A percentile compares a stretch with the other conserved stretches of the same genome.
These are phyloP conservation scores for Aselliscus stoliczkanus DNA, from an alignment of 2,797 vertebrate genomes.

Conservation along the genomic window DNA sequence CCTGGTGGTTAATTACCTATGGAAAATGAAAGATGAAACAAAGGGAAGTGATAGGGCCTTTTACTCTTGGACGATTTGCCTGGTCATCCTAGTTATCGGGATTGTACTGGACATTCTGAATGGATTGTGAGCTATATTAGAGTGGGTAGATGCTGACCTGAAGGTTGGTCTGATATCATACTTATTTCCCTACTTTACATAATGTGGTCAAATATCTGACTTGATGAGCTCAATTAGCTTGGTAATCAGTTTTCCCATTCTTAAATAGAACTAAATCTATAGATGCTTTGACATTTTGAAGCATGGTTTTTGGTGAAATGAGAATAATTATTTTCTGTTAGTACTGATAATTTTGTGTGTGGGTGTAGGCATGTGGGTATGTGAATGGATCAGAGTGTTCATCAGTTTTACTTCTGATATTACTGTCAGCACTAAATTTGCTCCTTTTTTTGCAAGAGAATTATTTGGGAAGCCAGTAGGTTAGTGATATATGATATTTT, in stretches of 20 bases:
- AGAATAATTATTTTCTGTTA: slow-evolving; percentile 29
- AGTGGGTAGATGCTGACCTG: neutral
- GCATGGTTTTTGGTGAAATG: neutral
- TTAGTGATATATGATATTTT: neutral
- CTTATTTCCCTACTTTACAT: slow-evolving; percentile 11
- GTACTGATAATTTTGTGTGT: neutral
- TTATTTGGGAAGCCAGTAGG: neutral
- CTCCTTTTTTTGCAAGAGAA: neutral
- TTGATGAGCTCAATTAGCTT: slow-evolving; percentile 31
- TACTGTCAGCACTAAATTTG: neutral
- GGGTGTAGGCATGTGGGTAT: neutral
- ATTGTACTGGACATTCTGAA: slow-evolving; percentile 32
- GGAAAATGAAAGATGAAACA: slow-evolving; percentile 49
- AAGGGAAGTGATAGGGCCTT: neutral
- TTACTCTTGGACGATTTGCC: slow-evolving; percentile 1
- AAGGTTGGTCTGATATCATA: neutral
- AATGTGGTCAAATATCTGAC: slow-evolving; percentile 26
- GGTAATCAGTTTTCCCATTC: neutral
- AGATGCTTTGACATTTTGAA: neutral
- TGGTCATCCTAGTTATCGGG: neutral
- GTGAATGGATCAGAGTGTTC: neutral
- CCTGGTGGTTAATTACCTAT: slow-evolving; percentile 63
- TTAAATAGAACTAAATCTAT: neutral
- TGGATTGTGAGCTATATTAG: neutral
- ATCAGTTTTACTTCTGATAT: slow-evolving; percentile 13